phyloP scores from a whole-genome alignment of 2,113 vertebrate species.

The Struthio camelus region DNA sequence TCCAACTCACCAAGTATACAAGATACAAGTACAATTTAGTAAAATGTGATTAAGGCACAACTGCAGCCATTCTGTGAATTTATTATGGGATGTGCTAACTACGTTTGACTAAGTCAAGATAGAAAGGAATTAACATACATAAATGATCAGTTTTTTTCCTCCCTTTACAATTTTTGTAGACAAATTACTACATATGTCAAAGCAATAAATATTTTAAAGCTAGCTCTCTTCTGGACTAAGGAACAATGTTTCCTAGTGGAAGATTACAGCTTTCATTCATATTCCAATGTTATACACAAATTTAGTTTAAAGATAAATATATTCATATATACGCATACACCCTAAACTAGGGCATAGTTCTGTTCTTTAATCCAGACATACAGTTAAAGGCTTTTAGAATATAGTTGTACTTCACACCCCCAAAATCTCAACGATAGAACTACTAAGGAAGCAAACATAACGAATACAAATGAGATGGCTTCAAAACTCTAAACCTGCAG shows the following conservation, averaged over 20 bases:
- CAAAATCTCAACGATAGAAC: constrained; percentile 9
- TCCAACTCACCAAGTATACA: neutral
- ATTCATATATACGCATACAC: neutral
- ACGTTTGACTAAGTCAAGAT: neutral
- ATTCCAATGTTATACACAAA: neutral
- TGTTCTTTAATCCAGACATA: neutral
- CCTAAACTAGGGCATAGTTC: neutral
- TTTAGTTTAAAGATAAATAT: neutral
- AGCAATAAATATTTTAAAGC: neutral
- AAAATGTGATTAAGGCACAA: neutral
- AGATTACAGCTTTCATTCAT: neutral
- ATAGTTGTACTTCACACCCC: neutral
- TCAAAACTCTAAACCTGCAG: neutral
- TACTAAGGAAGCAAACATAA: neutral
- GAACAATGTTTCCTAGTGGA: neutral
- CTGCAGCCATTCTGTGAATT: neutral
- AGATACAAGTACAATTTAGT: neutral
- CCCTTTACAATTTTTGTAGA: neutral
- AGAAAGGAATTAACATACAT: neutral
- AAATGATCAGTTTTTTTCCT: neutral
- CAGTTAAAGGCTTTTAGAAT: neutral
- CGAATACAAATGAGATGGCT: neutral
- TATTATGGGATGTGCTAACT: neutral
- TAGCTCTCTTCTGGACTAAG: neutral
- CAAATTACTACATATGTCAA: neutral